Percentiles rank a stretch among this genome's conserved stretches.
Conservation (phyloP, 2,113 vertebrate genomes). For the Hymenochirus boettgeri region DNA sequence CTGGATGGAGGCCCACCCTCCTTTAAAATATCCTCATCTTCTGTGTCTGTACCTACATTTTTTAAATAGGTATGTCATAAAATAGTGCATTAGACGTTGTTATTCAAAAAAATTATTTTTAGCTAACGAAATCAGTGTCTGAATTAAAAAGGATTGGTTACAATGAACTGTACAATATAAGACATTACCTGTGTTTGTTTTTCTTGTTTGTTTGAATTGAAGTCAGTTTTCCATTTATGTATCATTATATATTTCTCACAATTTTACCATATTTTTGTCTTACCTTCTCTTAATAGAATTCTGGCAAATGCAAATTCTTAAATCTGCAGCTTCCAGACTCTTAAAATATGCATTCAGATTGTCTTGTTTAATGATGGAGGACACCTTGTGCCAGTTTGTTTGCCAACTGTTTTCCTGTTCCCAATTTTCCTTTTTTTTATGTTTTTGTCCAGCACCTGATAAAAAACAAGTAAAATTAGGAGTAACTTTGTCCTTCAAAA, state of each 20-base stretch:
- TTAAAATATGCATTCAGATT: conserved; percentile 76
- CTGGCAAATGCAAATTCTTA: conserved; percentile 59
- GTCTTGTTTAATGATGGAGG: conserved; percentile 86
- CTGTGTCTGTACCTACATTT: conserved; percentile 87
- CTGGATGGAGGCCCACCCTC: conserved; percentile 78
- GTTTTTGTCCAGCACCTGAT: conserved; percentile 67
- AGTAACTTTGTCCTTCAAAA: conserved; percentile 22
- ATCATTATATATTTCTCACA: no score
- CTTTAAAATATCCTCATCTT: conserved; percentile 76
- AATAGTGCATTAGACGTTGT: no score
- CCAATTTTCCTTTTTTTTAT: conserved; percentile 78
- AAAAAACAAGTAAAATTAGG: conserved; percentile 32
- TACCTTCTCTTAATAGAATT: conserved; percentile 76
- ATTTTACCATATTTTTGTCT: conserved; percentile 83
- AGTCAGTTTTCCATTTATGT: no score
- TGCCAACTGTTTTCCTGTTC: conserved; percentile 91
- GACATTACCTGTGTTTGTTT: no score
- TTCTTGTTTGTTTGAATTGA: no score
- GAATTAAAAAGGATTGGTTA: no score
- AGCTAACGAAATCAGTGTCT: no score
- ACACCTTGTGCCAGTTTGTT: conserved; percentile 86
- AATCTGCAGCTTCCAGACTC: conserved; percentile 58
- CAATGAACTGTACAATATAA: no score
- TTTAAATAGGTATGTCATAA: background rate
- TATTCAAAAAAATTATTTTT: no score